A percentile compares a stretch with the other conserved stretches of the same genome.
Evolutionary conservation across 1,140 invertebrate genomes (phyloP).

Genomic region (Drosophila varians): DNA sequence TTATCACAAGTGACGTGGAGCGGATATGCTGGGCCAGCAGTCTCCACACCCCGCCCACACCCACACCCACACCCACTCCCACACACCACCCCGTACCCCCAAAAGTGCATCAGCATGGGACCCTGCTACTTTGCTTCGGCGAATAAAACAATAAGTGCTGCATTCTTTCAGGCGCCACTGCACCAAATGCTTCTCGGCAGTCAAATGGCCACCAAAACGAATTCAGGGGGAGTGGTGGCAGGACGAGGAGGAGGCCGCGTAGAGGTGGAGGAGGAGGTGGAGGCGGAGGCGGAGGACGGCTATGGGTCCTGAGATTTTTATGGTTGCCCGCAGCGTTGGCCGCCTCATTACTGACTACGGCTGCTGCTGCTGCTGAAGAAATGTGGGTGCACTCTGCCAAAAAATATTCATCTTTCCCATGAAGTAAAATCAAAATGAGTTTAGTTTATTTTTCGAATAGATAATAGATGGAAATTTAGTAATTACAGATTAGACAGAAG

Average conservation of each 20-base stretch:
- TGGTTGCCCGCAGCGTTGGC: conserved; percentile 73
- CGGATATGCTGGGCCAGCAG: conserved; percentile 70
- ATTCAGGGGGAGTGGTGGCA: neutral
- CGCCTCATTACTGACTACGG: conserved; percentile 63
- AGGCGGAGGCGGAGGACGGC: neutral
- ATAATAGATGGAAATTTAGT: too few species aligned
- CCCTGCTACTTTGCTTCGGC: conserved; percentile 19
- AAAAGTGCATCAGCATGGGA: too few species aligned
- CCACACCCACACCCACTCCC: neutral
- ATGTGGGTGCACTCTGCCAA: neutral
- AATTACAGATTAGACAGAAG: too few species aligned
- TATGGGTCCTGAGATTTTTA: conserved; percentile 59
- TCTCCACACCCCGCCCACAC: neutral
- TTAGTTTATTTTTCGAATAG: too few species aligned
- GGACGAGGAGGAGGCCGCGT: neutral
- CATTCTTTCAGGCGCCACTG: conserved; percentile 77
- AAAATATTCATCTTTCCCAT: neutral
- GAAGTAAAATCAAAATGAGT: too few species aligned
- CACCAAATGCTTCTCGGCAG: conserved; percentile 72
- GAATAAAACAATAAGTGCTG: conserved; percentile 80
- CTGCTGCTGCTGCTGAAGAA: conserved; percentile 5
- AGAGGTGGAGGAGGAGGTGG: neutral
- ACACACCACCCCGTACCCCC: neutral
- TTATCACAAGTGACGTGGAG: conserved; percentile 81
- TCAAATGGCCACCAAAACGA: conserved; percentile 55